Conservation (phyloP, 2,888 invertebrate species). For the Ryuthela nishihirai region DNA sequence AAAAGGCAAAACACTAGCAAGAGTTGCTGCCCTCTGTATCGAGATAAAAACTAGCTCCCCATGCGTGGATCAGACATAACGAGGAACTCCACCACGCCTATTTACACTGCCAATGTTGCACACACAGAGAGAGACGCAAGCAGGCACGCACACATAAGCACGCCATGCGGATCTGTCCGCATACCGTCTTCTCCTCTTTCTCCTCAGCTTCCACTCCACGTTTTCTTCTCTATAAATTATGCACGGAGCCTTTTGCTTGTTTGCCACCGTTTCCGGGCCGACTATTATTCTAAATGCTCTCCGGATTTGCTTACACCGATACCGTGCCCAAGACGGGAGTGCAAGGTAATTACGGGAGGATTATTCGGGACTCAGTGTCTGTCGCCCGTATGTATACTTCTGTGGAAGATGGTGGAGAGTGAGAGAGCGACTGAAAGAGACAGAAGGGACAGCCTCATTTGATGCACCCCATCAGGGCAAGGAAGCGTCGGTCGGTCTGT, state of each 20-base stretch:
- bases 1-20: too few species aligned
- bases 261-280: constrained; percentile 16
- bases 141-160: too few species aligned
- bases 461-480: constrained; percentile 17
- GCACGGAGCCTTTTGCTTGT: constrained; percentile 20
- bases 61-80: too few species aligned
- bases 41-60: too few species aligned
- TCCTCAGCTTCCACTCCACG: too few species aligned
- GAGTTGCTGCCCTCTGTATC: too few species aligned
- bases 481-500: background rate
- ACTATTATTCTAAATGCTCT: constrained; percentile 27
- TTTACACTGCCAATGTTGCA: too few species aligned
- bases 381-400: too few species aligned
- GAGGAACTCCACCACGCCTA: too few species aligned
- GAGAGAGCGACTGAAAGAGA: background rate
- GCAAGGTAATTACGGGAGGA: constrained; percentile 32
- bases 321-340: constrained; percentile 8
- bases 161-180: too few species aligned
- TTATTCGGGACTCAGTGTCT: constrained; percentile 12
- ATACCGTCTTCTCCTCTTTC: too few species aligned
- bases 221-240: constrained; percentile 22
- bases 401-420: background rate
- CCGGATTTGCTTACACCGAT: constrained; percentile 18
- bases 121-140: too few species aligned
- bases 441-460: constrained; percentile 16